phyloP scores from a whole-genome alignment of 2,888 invertebrate species.

The Physocephala rufipes region DNA sequence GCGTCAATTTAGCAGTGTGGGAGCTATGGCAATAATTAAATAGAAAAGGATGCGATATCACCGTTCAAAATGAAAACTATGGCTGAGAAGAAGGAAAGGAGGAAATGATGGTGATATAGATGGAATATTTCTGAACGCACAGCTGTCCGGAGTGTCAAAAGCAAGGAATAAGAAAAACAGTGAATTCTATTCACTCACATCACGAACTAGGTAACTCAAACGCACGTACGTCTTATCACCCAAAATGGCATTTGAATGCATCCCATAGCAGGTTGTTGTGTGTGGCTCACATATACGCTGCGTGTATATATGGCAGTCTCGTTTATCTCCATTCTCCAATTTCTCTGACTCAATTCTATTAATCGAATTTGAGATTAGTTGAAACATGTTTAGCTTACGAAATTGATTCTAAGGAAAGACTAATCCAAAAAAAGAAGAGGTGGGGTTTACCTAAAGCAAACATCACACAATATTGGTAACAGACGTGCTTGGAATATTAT shows the following conservation, averaged over 20 bases:
- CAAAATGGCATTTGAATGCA: background rate
- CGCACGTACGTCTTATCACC: too few relatives aligned
- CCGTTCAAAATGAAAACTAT: too few relatives aligned
- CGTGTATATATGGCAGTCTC: conserved; percentile 10
- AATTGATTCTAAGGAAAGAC: too few relatives aligned
- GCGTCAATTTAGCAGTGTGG: too few relatives aligned
- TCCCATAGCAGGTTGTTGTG: background rate
- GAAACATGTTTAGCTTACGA: conserved; percentile 30
- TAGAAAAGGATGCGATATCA: too few relatives aligned
- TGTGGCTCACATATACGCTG: conserved; percentile 10
- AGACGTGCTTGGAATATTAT: conserved; percentile 59
- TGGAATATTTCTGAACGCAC: too few relatives aligned
- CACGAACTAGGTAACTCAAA: too few relatives aligned
- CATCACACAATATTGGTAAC: background rate
- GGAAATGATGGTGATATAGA: too few relatives aligned
- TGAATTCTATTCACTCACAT: too few relatives aligned
- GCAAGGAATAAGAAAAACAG: too few relatives aligned
- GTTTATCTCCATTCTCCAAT: background rate
- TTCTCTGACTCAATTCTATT: conserved; percentile 10
- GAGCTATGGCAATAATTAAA: conserved; percentile 23
- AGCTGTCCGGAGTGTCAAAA: conserved; percentile 24
- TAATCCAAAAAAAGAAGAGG: background rate
- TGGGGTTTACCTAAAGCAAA: conserved; percentile 23
- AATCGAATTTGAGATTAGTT: conserved; percentile 26
- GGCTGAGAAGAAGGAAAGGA: too few relatives aligned